These are phyloP conservation scores for Fundulus diaphanus DNA, from an alignment of 2,797 vertebrate species.

Conservation along the genomic window DNA sequence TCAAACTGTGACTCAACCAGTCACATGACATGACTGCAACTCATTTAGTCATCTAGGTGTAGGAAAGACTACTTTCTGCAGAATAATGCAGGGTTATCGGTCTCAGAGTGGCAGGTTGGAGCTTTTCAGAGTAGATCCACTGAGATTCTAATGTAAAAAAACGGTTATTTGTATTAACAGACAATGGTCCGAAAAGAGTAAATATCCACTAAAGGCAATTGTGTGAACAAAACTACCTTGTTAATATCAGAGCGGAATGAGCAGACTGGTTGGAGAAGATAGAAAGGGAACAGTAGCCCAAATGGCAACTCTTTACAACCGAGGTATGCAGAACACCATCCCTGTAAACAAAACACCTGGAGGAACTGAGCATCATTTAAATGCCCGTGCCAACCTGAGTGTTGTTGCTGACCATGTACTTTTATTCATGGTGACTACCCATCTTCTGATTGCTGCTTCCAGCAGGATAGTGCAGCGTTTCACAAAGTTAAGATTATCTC, in stretches of 20 bases:
- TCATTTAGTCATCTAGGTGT: background rate
- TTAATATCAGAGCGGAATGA: no score
- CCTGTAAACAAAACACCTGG: no score
- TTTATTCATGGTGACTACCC: background rate
- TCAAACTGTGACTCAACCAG: background rate
- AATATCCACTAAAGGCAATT: background rate
- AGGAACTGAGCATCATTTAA: background rate
- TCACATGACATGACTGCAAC: background rate
- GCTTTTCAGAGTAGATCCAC: background rate
- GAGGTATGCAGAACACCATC: background rate
- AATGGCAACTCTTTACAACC: background rate
- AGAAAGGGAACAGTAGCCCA: background rate
- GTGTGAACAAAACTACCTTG: background rate
- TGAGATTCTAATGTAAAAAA: background rate
- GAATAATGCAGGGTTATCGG: background rate
- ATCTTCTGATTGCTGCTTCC: slow-evolving; percentile 63
- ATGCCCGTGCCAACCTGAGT: background rate
- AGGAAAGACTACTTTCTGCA: background rate
- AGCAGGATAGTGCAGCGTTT: slow-evolving; percentile 41
- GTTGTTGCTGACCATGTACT: background rate
- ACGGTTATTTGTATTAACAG: background rate
- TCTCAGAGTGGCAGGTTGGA: background rate
- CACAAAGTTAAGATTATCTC: slow-evolving; percentile 11
- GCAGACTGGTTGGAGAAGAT: background rate
- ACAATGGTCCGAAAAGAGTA: background rate